Evolutionary conservation across 2,797 vertebrate species (phyloP), one percentile per base, ranked within the genome.

Genomic region (Orestias chungarensis): DNA sequence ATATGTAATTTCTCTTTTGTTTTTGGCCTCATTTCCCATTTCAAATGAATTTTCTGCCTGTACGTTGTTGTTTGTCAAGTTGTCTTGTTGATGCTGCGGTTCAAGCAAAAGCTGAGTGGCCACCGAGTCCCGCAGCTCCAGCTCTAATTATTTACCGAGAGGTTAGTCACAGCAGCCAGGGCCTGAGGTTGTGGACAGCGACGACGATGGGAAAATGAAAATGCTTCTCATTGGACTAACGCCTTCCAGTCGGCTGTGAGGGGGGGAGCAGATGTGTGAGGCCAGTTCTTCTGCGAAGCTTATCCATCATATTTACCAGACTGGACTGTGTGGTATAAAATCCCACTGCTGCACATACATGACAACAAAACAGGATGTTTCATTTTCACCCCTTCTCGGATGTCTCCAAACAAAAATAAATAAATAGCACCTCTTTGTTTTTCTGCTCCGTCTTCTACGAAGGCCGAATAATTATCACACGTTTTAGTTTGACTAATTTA

Each of bases 391-490:
- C n/a, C 65, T 23, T 66, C 38, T 59, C 61, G 71, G 74, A 82
- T 42, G 82, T 69, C 43, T 31, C 74, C 3, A 49, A 25, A 35
- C 33, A n/a, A n/a, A n/a, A n/a, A n/a, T n/a, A n/a, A n/a, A n/a
- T n/a, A 72, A 35, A 33, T 46, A 3, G 50, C 76, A 66, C 70
- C 61, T 35, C 35, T 35, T 55, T 61, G 57, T 52, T 62, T 62
- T 64, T 68, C n/a, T n/a, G n/a, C n/a, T 23, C 3, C 15, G n/a
- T n/a, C n/a, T n/a, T n/a, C 52, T 40, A 27, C 9, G 38, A 52
- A 64, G 42, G 11, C n/a, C 64, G 74, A 86, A 79, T 79, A 79
- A 73, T 73, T 73, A 84, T 87, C 80, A 80, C 54, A 50, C 25
- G 29, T 69, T 52, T 55, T 2, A 46, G 79, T 70, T 71, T 64